Conservation (phyloP, 2,113 vertebrate genomes). For the Electrona antarctica region DNA sequence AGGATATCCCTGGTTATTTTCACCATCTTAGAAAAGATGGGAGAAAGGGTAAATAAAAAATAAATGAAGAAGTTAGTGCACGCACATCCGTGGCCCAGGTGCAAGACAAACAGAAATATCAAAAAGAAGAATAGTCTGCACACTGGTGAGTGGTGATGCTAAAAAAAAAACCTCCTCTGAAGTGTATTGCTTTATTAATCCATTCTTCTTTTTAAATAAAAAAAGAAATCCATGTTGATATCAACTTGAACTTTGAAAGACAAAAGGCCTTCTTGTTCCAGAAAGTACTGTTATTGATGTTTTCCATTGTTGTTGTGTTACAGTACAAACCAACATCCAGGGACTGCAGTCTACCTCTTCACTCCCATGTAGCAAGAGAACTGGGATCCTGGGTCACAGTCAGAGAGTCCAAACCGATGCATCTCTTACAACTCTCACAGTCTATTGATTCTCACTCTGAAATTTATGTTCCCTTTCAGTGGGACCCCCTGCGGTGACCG, state of each 20-base stretch:
- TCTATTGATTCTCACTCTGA: slow-evolving; percentile 80
- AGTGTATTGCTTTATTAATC: neutral
- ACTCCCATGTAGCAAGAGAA: slow-evolving; percentile 53
- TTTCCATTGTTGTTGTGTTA: slow-evolving; percentile 18
- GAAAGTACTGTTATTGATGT: slow-evolving; percentile 38
- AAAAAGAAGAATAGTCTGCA: too few relatives aligned
- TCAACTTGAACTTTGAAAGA: too few relatives aligned
- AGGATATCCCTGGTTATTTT: slow-evolving; percentile 44
- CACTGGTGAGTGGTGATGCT: neutral
- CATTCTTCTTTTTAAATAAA: neutral
- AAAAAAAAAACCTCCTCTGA: neutral
- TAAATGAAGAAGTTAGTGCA: slow-evolving; percentile 6
- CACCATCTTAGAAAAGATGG: slow-evolving; percentile 12
- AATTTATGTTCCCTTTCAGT: slow-evolving; percentile 83
- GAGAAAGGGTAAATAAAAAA: slow-evolving; percentile 17
- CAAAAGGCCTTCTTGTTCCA: too few relatives aligned
- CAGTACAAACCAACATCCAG: neutral
- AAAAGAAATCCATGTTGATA: slow-evolving; percentile 2
- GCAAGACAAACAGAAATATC: too few relatives aligned
- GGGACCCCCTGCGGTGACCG: slow-evolving; percentile 76
- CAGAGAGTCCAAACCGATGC: slow-evolving; percentile 70
- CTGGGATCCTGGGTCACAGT: slow-evolving; percentile 40
- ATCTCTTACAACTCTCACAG: slow-evolving; percentile 74
- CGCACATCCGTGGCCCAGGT: too few relatives aligned
- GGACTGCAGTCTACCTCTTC: slow-evolving; percentile 6